Conservation (phyloP, 2,797 vertebrate genomes). For the Ptychadena robeensis region DNA sequence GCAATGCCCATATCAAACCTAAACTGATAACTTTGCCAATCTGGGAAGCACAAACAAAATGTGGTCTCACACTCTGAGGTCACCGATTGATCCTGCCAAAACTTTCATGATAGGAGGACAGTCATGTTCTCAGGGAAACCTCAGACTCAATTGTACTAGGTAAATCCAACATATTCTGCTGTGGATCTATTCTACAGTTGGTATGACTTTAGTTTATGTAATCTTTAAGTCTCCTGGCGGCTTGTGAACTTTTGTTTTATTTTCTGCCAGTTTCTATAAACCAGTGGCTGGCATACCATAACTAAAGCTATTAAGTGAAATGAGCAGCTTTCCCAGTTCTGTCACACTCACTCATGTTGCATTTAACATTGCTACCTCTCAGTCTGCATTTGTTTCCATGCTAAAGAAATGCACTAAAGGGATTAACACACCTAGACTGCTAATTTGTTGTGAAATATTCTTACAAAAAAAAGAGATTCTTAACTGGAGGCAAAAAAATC, state of each 20-base stretch:
- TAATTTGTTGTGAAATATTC: constrained; percentile 46
- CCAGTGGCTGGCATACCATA: neutral
- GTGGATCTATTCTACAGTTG: too few species aligned
- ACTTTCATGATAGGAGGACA: too few species aligned
- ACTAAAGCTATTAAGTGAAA: constrained; percentile 10
- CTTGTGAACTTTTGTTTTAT: neutral
- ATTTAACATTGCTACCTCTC: neutral
- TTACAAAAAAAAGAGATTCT: constrained; percentile 38
- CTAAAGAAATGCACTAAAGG: constrained; percentile 9
- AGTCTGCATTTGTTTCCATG: constrained; percentile 24
- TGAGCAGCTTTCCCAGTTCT: constrained; percentile 6
- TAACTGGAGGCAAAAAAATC: constrained; percentile 13
- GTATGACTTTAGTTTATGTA: too few species aligned
- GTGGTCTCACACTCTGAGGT: too few species aligned
- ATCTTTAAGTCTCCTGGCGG: neutral
- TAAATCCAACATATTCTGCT: neutral
- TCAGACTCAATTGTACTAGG: neutral
- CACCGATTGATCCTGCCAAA: too few species aligned
- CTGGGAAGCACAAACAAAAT: too few species aligned
- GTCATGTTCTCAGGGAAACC: too few species aligned
- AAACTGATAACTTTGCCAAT: too few species aligned
- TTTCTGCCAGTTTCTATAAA: neutral
- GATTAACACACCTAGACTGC: constrained; percentile 24
- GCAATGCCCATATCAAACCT: too few species aligned
- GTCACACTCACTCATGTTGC: constrained; percentile 9